Evolutionary conservation across 2,888 invertebrate genomes (phyloP).

Genomic region (Homarus gammarus): DNA sequence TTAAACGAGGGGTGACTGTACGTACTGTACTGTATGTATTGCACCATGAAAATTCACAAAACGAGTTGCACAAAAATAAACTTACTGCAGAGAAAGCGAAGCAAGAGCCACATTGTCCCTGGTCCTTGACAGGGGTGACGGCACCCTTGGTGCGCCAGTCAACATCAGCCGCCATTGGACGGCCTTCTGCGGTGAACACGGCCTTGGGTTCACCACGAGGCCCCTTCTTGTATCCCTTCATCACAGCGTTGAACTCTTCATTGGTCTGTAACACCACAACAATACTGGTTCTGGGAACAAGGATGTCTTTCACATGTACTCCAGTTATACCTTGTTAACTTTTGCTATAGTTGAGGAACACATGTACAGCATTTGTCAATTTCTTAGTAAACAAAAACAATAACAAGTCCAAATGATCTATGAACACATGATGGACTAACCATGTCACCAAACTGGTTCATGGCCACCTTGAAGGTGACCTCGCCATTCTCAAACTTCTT

Average conservation of each 20-base stretch:
- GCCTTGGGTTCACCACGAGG: not conserved
- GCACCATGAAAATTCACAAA: too few species aligned
- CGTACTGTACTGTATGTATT: too few species aligned
- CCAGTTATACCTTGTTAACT: too few species aligned
- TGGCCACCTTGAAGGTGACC: slow-evolving; percentile 77
- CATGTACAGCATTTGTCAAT: too few species aligned
- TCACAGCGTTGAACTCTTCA: not conserved
- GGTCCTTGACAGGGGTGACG: slow-evolving; percentile 1
- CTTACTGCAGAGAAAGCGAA: not conserved
- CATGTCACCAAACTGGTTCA: slow-evolving; percentile 90
- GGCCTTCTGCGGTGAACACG: not conserved
- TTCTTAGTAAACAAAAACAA: too few species aligned
- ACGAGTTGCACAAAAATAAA: too few species aligned
- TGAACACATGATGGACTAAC: too few species aligned
- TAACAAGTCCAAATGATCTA: too few species aligned
- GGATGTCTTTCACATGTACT: not conserved
- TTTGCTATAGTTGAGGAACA: too few species aligned
- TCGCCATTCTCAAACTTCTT: slow-evolving; percentile 76
- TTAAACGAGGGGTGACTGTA: too few species aligned
- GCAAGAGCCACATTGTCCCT: not conserved
- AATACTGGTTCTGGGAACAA: too few species aligned
- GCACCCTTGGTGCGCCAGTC: slow-evolving; percentile 2
- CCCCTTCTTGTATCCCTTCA: not conserved
- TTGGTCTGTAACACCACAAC: not conserved
- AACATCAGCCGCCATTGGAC: not conserved